Evolutionary conservation across 2,797 vertebrate genomes (phyloP), one percentile per base, ranked within the genome.

Genomic region (Kryptopterus vitreolus): DNA sequence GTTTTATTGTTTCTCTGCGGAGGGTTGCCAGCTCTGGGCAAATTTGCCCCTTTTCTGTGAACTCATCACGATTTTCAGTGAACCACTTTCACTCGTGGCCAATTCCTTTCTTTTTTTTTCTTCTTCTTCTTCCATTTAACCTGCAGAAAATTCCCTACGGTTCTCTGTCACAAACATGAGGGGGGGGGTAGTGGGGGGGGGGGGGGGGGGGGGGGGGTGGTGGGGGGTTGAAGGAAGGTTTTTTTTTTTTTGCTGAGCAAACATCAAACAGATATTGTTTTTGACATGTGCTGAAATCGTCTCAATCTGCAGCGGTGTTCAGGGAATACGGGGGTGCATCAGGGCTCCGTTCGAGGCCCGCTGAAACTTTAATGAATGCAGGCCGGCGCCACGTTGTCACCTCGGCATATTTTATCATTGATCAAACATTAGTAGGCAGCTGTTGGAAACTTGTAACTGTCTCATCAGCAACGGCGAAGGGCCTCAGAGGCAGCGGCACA

Each of bases 321-420:
- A 91, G 93, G 92, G 91, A 93, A 89, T 87, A 79, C 59, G 68
- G 68, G n/a, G 89, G 95, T 94, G 94, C 95, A 95, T 95, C 93
- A 93, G 93, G 95, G 93, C 90, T 92, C 89, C 89, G 88, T 87
- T 90, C 93, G 86, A 87, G 90, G 92, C 89, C 89, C 94, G 84
- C 91, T 97, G 92, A 94, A 97, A 96, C 94, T 97, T 96, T 96
- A 95, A 97, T 97, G 95, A 96, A 96, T 94, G 93, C 93, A 93
- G 92, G 92, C 92, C 92, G 95, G 94, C 93, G 91, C 93, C 94
- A 92, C 93, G 92, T 95, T 96, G 96, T 98, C 95, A 95, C 95
- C 95, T 96, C 86, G 88, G 93, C 93, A 94, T 96, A 96, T 96
- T 96, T 97, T 95, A 96, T 95, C 95, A 95, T 95, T 95, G 94